Evolutionary conservation across 1,140 invertebrate species (phyloP).

Genomic region (Teleogryllus occipitalis): DNA sequence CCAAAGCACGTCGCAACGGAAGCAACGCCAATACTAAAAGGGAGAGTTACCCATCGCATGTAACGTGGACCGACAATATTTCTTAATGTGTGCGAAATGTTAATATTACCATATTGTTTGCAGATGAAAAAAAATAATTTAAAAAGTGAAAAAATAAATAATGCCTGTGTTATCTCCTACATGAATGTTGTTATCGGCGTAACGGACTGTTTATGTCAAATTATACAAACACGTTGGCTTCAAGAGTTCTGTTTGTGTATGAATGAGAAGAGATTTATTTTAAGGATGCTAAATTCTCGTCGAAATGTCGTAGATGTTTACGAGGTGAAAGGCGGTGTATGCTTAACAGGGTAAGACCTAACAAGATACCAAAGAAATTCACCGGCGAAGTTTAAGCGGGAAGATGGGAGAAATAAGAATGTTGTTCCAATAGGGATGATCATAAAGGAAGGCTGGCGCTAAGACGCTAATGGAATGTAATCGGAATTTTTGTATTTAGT

Average conservation of each 20-base stretch:
- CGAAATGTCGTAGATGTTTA: not conserved
- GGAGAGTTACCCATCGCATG: not conserved
- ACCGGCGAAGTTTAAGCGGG: not conserved
- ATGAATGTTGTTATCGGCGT: not conserved
- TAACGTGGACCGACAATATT: constrained; percentile 1
- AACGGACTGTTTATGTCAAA: not conserved
- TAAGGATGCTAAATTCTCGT: not conserved
- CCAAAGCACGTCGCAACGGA: too few species aligned
- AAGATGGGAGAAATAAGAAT: not conserved
- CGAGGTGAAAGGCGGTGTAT: not conserved
- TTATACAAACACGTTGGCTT: not conserved
- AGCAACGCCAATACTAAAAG: too few species aligned
- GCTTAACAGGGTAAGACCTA: not conserved
- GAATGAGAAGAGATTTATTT: constrained; percentile 2
- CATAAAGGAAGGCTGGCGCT: too few species aligned
- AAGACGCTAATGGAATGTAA: not conserved
- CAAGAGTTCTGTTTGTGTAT: not conserved
- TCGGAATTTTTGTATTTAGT: not conserved
- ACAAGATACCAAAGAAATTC: not conserved
- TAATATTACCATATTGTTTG: not conserved
- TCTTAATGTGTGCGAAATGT: not conserved
- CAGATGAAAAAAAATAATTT: not conserved
- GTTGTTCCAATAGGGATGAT: not conserved
- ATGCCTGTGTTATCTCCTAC: not conserved
- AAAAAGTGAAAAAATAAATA: not conserved